A percentile compares a stretch with the other conserved stretches of the same genome.
These are phyloP conservation scores for Brachionus plicatilis DNA, from an alignment of 1,140 invertebrate species.

Conservation along the genomic window DNA sequence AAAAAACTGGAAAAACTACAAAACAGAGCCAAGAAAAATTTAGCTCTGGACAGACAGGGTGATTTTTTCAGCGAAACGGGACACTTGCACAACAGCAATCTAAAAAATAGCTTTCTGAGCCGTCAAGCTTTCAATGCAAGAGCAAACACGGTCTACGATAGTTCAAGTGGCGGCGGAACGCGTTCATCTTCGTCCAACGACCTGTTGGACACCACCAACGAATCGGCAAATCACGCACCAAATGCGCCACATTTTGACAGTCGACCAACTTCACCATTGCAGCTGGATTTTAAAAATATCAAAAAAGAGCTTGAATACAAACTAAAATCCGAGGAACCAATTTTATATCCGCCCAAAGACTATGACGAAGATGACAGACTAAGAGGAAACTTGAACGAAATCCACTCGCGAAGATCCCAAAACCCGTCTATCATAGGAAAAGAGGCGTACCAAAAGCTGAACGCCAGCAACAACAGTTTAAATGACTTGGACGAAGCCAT, in stretches of 20 bases:
- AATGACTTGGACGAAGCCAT: neutral
- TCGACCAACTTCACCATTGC: conserved; percentile 6
- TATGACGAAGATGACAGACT: conserved; percentile 1
- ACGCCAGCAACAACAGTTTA: neutral
- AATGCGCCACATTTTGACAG: neutral
- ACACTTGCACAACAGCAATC: neutral
- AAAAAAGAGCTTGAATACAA: conserved; percentile 13
- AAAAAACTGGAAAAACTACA: neutral
- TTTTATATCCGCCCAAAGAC: conserved; percentile 6
- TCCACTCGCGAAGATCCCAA: neutral
- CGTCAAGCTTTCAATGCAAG: neutral
- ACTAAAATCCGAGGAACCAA: neutral
- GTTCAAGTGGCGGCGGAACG: neutral
- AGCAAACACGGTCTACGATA: neutral
- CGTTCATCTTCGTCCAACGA: conserved; percentile 18
- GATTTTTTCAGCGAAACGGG: neutral
- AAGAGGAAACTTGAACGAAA: neutral
- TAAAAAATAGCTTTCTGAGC: neutral
- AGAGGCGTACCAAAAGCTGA: neutral
- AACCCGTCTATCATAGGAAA: conserved; percentile 2
- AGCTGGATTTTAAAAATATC: neutral
- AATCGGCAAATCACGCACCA: neutral
- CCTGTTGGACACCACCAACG: neutral
- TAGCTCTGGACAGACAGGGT: too few species aligned
- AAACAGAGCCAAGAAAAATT: neutral